Base-by-base conservation (phyloP, 2,113 vertebrate genomes). In the Chloroceryle aenea region DNA sequence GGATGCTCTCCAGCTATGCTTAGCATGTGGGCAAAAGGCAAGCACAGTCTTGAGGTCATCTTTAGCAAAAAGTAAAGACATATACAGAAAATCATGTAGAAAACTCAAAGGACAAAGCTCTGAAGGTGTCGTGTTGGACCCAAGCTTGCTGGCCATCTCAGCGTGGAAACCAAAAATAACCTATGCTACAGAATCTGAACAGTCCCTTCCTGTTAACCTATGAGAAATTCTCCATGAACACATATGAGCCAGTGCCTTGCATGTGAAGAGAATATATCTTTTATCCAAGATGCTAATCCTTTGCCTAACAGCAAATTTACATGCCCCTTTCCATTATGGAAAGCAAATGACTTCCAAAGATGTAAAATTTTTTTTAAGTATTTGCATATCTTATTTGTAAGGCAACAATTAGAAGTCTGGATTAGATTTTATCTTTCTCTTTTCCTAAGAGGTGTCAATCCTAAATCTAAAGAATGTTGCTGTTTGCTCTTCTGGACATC, bases 1-100 rank as follows among this genome's bases (percentile, higher is more conserved):
- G 32, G 42, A 74, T 95, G 76, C 18, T 93, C 64, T 93, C 59
- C 86, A 95, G 83, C 79, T 95, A 30, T 86, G 72, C 63, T 74
- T 53, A 58, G 67, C 48, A 62, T 55, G 75, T 77, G 67, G 38
- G 55, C 68, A 74, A 76, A n/a, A 80, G 59, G 15, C 79, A 95
- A 95, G 92, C 52, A 86, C 22, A 42, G 72, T 84, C 63, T 55
- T 86, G 86, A 96, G 68, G 73, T 38, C 72, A 85, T 59, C 1
- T 0, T 55, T 58, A 80, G n/a, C 50, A 66, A 52, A 63, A 7
- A 77, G 17, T 15, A 85, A 64, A 68, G 63, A 74, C 19, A 25
- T 25, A n/a, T 38, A 22, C 42, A 90, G 55, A 84, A 94, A 88
- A 71, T 16, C 18, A 43, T 23, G 32, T 29, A 10, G 52, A 64